Evolutionary conservation across 2,113 vertebrate genomes (phyloP), one percentile per base, ranked within the genome.

Genomic region (Oceanodroma tethys): DNA sequence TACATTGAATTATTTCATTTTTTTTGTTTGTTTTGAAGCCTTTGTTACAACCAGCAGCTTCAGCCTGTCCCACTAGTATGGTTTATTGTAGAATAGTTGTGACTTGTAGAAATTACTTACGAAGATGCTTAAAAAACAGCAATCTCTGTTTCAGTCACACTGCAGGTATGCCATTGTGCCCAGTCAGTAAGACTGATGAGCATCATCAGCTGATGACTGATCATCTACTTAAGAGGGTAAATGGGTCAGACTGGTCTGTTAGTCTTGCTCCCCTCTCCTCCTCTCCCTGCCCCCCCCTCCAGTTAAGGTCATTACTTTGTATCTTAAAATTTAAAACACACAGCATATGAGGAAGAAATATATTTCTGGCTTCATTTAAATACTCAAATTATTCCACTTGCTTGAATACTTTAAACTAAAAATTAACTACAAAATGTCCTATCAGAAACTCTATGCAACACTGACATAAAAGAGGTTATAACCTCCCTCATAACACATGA

Each of bases 181-280:
- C 88, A 89, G 86, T 95, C 70, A 67, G 73, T 82, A 55, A 92
- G 88, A 47, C 83, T 83, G 72, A 60, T 83, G 62, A 85, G 83
- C 68, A 78, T 84, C 78, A 95, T 85, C 87, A 93, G 91, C 88
- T 96, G 86, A 83, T 92, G 73, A 79, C 73, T 96, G 92, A 94
- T 97, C 88, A 91, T 93, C 95, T 97, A 29, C 86, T 97, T 95
- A 96, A 90, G 73, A 94, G 79, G 6, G 6, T 93, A 97, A 95
- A 95, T 96, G 74, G 97, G 95, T 96, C 96, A 97, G 71, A 65
- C 58, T 68, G 63, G 62, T 73, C 66, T 80, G 47, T 91, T 97
- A 95, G 95, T 94, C 86, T 94, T 86, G 38, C 42, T 62, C 26
- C n/a, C 10, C 18, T 38, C 52, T 67, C 14, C 29, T 29, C 9